Evolutionary conservation across 2,888 invertebrate genomes (phyloP).

Genomic region (Leucophora obtusa): DNA sequence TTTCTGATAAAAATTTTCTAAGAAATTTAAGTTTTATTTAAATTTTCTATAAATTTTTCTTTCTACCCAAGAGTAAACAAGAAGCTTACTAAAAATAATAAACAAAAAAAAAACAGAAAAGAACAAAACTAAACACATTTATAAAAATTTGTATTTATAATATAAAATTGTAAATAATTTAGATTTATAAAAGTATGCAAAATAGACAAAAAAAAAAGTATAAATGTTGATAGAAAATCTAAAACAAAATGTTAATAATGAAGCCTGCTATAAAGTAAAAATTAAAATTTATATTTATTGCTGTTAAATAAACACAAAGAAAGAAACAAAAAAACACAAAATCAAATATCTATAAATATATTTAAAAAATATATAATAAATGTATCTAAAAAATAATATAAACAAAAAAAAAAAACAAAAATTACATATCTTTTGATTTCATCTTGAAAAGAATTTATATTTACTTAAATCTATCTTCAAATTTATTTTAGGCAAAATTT

Average conservation of each 20-base stretch:
- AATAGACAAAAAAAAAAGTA: slow-evolving; percentile 3
- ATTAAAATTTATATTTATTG: slow-evolving; percentile 55
- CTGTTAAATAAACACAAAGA: slow-evolving; percentile 55
- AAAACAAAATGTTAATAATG: slow-evolving; percentile 33
- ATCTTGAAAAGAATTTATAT: not conserved
- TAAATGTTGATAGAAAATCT: slow-evolving; percentile 32
- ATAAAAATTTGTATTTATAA: slow-evolving; percentile 4
- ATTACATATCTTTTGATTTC: slow-evolving; percentile 1
- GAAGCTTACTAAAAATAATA: slow-evolving; percentile 25
- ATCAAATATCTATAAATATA: slow-evolving; percentile 42
- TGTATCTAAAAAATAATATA: slow-evolving; percentile 44
- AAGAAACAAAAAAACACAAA: slow-evolving; percentile 8
- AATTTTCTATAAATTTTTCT: not conserved
- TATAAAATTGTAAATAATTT: slow-evolving; percentile 43
- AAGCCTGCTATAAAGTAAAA: slow-evolving; percentile 47
- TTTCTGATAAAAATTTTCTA: not conserved
- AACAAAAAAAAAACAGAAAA: not conserved
- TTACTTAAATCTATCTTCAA: not conserved
- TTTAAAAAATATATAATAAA: slow-evolving; percentile 31
- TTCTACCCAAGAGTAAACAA: not conserved
- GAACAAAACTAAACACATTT: not conserved
- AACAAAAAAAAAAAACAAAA: slow-evolving; percentile 18
- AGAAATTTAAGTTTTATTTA: not conserved
- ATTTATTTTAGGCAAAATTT: not conserved
- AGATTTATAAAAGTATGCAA: slow-evolving; percentile 14